Base-by-base conservation (phyloP, 2,113 vertebrate genomes). In the Mustela nigripes region DNA sequence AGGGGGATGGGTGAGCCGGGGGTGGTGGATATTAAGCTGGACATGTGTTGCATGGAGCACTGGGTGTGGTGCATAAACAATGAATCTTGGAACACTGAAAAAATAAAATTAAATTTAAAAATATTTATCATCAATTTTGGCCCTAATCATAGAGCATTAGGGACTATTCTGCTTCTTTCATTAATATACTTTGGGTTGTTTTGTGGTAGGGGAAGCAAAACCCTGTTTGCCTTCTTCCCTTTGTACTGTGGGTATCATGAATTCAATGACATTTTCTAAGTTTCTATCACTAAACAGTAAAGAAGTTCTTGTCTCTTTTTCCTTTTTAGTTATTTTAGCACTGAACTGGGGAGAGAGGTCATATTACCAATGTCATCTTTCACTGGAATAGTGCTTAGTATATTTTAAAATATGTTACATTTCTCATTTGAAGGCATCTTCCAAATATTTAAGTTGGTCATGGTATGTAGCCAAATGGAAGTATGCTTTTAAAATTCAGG, bases 381-480 rank as follows among this genome's bases (percentile, higher is more conserved):
- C 45, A 48, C 12, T 88, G 69, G 14, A 67, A 81, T 65, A 62
- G 26, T 62, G 5, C 2, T 94, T 92, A 42, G 16, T 74, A 6
- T 79, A 73, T 83, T 62, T 93, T 19, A 87, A 88, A 67, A 73
- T 26, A 53, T 42, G 11, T 11, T 91, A n/a, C 11, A 84, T 48
- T 96, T 87, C 19, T 91, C 45, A 84, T 80, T 73, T 79, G 67
- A 94, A 84, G 19, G 7, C 42, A 28, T 87, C 28, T 93, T 95
- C 58, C 39, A 60, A 48, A 48, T 67, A 28, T 82, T 94, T 42
- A 58, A 7, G 74, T 81, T 89, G 71, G 76, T 36, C 21, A 28
- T 62, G 53, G n/a, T 71, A 83, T 63, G 19, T 33, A 89, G 56
- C 71, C 26, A 89, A 93, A 48, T 36, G 24, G 39, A 94, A 62